Evolutionary conservation across 1,140 invertebrate genomes (phyloP), one percentile per base, ranked within the genome.

Genomic region (Drosophila ficusphila): DNA sequence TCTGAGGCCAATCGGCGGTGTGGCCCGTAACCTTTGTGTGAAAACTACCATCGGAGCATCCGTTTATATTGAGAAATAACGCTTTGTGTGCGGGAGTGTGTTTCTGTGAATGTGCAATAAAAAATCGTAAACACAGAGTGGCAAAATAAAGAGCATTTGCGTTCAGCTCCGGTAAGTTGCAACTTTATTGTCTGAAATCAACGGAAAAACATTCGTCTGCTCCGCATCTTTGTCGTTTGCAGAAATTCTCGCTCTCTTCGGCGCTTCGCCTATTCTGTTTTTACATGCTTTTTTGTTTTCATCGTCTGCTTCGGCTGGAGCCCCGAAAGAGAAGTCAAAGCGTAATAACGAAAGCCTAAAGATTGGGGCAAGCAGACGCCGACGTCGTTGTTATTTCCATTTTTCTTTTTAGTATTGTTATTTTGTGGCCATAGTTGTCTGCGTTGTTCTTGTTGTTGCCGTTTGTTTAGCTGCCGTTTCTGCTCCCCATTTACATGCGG

Each of bases 231-330:
- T 41, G 27, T 4, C 18, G 42, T 42, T 23, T 34, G 1, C 21
- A 14, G n/a, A 38, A 33, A 12, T 42, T 48, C 38, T 36, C 25
- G 44, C 47, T 53, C 54, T 38, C 33, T 33, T 49, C 33, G 18
- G 38, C 33, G 27, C 29, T 49, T 76, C 51, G 52, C 34, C 52
- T 52, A 64, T 79, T 79, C 57, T 76, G 64, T 67, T 85, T 79
- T 77, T 81, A 65, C 67, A 79, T 86, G 65, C 71, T 76, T 81
- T 83, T 86, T 88, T 86, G 81, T 86, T 86, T 86, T 86, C 81
- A 86, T 86, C 81, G 76, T 88, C 77, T 86, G 78, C 74, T 82
- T 82, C 78, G 71, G 73, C 51, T 54, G 29, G 42, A 51, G 36
- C 42, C 23, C 47, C 67, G 58, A 64, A 79, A 71, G 49, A 34